Base-by-base conservation (phyloP, 1,140 invertebrate genomes). In the Euschistus heros region DNA sequence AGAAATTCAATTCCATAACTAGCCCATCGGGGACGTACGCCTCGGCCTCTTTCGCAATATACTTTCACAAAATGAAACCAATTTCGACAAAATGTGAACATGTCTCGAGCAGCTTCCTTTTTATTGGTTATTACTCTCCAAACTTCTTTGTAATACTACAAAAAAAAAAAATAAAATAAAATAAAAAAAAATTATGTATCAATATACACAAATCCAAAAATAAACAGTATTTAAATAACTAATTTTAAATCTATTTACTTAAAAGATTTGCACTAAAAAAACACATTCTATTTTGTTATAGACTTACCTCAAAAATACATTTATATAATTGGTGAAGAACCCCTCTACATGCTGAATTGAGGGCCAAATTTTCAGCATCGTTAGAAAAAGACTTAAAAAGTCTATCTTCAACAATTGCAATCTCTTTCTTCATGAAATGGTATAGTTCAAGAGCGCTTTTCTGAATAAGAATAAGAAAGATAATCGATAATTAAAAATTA, bases 61-160 rank as follows among this genome's bases (percentile, higher is more conserved):
- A 85, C 82, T 67, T 82, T 81, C 0, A 91, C 89, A 75, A 94
- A 94, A 46, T 80, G 79, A 87, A 94, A 94, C 92, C 92, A 95
- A 69, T 88, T 80, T 66, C 83, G 79, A 2, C 91, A 88, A 76
- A 94, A 92, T 57, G 80, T 75, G 0, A 92, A 82, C 55, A 92
- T 79, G 52, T 79, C 77, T 30, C 72, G 70, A 2, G 79, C 75
- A 66, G 74, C 74, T 64, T 68, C 70, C 30, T 77, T 75, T 15
- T 81, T 77, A 2, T 76, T 75, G 0, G 77, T 75, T 18, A 83
- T 78, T 10, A 91, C 74, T 20, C 85, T 80, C 54, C 83, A 84
- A 60, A 91, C 80, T 74, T 92, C 89, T 75, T 86, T 89, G 71
- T 92, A 85, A 72, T 92, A 92, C 81, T 91, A 73, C 27, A 72